Evolutionary conservation across 2,113 vertebrate species (phyloP), one percentile per base, ranked within the genome.

Genomic region (Redunca redunca): DNA sequence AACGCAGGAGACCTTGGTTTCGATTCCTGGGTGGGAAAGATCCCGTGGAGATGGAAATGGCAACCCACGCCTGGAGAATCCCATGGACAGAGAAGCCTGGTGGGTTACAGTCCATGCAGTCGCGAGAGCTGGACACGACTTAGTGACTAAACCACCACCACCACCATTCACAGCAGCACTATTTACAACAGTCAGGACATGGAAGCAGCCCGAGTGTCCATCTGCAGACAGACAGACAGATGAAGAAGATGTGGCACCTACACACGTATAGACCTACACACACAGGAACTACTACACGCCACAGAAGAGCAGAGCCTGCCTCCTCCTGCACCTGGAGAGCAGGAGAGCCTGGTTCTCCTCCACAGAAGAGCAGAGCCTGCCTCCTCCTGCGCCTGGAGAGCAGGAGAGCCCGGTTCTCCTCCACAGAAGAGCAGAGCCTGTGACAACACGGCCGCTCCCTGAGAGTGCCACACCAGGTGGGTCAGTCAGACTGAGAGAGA

Each of bases 381-480:
- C 28, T 15, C 60, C 13, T 62, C 13, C 60, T 62, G 60, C 60
- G 28, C 60, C 60, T 30, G 13, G 28, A 30, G 13, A 62, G 60
- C 58, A 15, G 28, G 26, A 60, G 60, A 15, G 28, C 60, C 60
- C 13, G 58, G 58, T 60, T 60, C 58, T 60, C 55, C 8, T 23
- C 78, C 36, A n/a, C 25, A 19, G 26, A 48, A 71, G 7, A 50
- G 23, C 28, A 74, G 84, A 48, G 28, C 55, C 12, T 48, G 82
- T 1, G 3, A n/a, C 82, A 21, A 14, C n/a, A 0, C 6, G 52
- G 40, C 57, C 8, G 1, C 30, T 12, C 40, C 26, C 12, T 26
- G 10, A 58, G 30, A 16, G 30, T 8, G n/a, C 9, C 12, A 16
- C 55, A 40, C 40, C 19, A 21, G 74, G 40, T 36, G 25, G 33